A percentile compares a stretch with the other conserved stretches of the same genome.
Conservation (phyloP, 64 coral and sea anemone genomes). For the Pocillopora damicornis region DNA sequence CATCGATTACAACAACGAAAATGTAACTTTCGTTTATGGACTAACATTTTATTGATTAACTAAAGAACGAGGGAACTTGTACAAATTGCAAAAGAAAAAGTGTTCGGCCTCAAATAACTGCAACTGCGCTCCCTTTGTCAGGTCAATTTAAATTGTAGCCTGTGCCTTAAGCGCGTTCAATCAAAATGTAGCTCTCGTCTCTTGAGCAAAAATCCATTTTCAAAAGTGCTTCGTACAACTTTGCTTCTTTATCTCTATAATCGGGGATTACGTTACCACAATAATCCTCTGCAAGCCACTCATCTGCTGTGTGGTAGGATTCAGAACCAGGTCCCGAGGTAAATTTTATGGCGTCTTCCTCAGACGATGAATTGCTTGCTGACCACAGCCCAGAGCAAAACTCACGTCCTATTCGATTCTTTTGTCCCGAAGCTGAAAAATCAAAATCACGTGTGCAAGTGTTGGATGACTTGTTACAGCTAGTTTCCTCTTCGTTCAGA, state of each 20-base stretch:
- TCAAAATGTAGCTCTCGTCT: background rate
- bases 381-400: background rate
- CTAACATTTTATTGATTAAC: too few relatives aligned
- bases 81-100: too few relatives aligned
- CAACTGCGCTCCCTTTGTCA: too few relatives aligned
- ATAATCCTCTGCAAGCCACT: constrained; percentile 8
- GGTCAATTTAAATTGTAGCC: too few relatives aligned
- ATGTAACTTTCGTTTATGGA: too few relatives aligned
- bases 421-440: background rate
- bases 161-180: too few relatives aligned
- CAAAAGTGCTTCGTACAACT: constrained; percentile 31
- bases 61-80: too few relatives aligned
- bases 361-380: constrained; percentile 4
- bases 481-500: background rate
- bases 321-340: background rate
- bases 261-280: constrained; percentile 24
- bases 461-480: background rate
- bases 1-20: too few relatives aligned
- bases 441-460: background rate
- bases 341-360: constrained; percentile 3
- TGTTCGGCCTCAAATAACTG: too few relatives aligned
- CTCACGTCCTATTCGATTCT: background rate
- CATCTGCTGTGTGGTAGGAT: constrained; percentile 9
- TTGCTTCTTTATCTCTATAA: constrained; percentile 22
- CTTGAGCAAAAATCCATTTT: constrained; percentile 13